Percentiles rank a stretch among this genome's conserved stretches.
phyloP scores from a whole-genome alignment of 1,140 invertebrate species.

The Pteromalus puparum region DNA sequence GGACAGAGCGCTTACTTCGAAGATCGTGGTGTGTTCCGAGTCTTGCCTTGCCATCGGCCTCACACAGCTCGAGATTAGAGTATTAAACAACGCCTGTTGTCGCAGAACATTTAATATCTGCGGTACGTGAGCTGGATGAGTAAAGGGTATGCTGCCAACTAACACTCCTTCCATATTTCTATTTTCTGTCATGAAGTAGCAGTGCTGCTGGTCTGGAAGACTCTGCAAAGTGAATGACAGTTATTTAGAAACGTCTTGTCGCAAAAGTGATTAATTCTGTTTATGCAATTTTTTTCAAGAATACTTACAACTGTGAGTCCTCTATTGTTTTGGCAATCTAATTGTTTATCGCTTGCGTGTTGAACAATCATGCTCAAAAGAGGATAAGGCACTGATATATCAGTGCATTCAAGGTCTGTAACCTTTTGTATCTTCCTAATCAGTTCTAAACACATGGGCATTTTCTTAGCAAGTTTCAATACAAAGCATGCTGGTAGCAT shows the following conservation, averaged over 20 bases:
- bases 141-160: slow-evolving; percentile 91
- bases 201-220: slow-evolving; percentile 93
- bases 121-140: slow-evolving; percentile 94
- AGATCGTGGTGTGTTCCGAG: slow-evolving; percentile 88
- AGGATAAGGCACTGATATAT: slow-evolving; percentile 80
- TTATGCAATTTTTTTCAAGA: not conserved
- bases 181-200: slow-evolving; percentile 93
- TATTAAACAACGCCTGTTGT: slow-evolving; percentile 95
- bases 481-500: slow-evolving; percentile 94
- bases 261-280: not conserved
- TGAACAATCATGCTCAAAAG: slow-evolving; percentile 86
- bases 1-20: slow-evolving; percentile 93
- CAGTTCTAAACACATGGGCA: slow-evolving; percentile 88
- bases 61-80: slow-evolving; percentile 91
- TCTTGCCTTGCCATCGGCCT: slow-evolving; percentile 81
- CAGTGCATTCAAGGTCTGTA: slow-evolving; percentile 84
- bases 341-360: slow-evolving; percentile 81
- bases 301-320: slow-evolving; percentile 86
- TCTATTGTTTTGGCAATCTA: slow-evolving; percentile 83
- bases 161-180: slow-evolving; percentile 87
- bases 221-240: slow-evolving; percentile 77
- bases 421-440: slow-evolving; percentile 84
- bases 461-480: slow-evolving; percentile 88
- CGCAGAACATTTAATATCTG: slow-evolving; percentile 89
- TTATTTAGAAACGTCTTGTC: not conserved